phyloP scores from a whole-genome alignment of 2,888 invertebrate genomes.

The Siphlonurus alternatus region DNA sequence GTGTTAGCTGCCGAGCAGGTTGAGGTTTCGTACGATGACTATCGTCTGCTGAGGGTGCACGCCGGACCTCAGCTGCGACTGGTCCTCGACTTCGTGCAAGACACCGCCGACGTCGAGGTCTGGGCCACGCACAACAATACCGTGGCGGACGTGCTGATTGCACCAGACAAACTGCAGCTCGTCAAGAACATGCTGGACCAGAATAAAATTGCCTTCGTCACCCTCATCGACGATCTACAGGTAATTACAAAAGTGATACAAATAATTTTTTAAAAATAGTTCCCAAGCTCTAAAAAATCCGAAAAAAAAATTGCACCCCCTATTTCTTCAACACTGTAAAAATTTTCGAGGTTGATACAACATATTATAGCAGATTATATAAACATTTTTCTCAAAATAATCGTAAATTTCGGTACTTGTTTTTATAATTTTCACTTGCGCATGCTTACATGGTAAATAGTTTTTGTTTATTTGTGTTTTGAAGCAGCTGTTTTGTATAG shows the following conservation, averaged over 20 bases:
- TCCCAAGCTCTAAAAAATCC: no score
- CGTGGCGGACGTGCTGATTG: slow-evolving; percentile 47
- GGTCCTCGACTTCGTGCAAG: neutral
- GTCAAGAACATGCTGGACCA: slow-evolving; percentile 28
- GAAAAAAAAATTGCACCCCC: no score
- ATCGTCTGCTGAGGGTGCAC: slow-evolving; percentile 2
- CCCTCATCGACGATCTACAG: slow-evolving; percentile 11
- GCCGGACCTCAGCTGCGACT: neutral
- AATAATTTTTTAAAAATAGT: neutral
- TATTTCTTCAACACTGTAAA: no score
- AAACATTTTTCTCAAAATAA: no score
- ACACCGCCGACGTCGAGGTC: neutral
- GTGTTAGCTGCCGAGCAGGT: neutral
- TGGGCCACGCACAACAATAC: slow-evolving; percentile 3
- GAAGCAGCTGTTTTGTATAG: no score
- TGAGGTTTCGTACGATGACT: slow-evolving; percentile 5
- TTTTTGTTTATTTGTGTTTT: no score
- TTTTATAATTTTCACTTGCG: no score
- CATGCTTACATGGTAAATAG: no score
- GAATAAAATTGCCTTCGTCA: slow-evolving; percentile 5
- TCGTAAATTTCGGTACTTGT: no score
- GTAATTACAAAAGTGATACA: slow-evolving; percentile 5
- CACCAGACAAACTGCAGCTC: slow-evolving; percentile 40
- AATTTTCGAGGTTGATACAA: neutral
- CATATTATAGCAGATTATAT: neutral